These are phyloP conservation scores for Pontoporia blainvillei DNA, from an alignment of 2,113 vertebrate genomes.

Conservation along the genomic window DNA sequence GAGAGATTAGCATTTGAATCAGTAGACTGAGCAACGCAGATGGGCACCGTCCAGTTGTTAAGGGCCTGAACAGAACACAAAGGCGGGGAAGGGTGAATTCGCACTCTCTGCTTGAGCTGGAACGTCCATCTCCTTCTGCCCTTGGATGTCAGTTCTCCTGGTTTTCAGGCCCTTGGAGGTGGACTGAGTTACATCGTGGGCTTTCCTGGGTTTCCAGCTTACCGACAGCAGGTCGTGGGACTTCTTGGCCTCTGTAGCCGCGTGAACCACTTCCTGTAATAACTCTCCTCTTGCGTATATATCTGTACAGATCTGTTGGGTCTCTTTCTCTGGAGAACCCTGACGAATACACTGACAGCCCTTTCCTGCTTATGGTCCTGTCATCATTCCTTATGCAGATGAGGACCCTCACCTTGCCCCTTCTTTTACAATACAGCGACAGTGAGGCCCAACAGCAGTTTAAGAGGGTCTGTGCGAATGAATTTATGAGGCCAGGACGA, in stretches of 20 bases:
- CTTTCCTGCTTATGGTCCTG: neutral
- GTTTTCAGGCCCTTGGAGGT: neutral
- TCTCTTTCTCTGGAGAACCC: neutral
- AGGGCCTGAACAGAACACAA: neutral
- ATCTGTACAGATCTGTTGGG: accelerated
- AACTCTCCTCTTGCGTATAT: accelerated
- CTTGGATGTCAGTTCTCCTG: neutral
- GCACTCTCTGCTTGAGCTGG: neutral
- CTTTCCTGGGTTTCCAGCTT: neutral
- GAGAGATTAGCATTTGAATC: neutral
- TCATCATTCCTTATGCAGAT: too few species aligned
- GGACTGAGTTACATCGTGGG: neutral
- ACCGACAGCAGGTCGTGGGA: neutral
- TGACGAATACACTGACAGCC: accelerated
- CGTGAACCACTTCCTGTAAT: accelerated
- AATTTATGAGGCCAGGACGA: neutral
- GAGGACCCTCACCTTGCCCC: neutral
- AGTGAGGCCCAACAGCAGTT: too few species aligned
- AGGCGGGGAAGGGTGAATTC: neutral
- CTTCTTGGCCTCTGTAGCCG: accelerated
- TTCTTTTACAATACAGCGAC: too few species aligned
- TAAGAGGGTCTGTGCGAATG: neutral
- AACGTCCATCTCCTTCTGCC: neutral
- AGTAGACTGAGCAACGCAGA: neutral
- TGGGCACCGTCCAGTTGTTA: accelerated